Evolutionary conservation across 2,888 invertebrate species (phyloP).

Genomic region (Ferdinandea cuprea): DNA sequence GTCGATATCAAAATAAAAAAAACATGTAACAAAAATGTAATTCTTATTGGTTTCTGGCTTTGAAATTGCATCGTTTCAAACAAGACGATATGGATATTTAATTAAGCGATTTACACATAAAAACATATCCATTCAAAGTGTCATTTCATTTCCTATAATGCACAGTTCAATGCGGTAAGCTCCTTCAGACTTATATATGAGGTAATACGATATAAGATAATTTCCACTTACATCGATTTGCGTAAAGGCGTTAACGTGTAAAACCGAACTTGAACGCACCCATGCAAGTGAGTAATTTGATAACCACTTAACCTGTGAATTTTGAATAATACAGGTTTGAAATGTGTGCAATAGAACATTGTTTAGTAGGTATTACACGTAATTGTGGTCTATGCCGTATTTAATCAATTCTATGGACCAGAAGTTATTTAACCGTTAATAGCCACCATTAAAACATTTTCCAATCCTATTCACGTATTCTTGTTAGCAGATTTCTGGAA

Average conservation of each 20-base stretch:
- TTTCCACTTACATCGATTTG: not conserved
- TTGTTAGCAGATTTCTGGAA: not conserved
- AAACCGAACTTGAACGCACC: not conserved
- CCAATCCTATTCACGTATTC: not conserved
- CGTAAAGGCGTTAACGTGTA: constrained; percentile 9
- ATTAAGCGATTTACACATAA: not conserved
- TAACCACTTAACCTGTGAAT: not conserved
- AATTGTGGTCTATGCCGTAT: too few species aligned
- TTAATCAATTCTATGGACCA: not conserved
- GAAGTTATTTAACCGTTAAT: not conserved
- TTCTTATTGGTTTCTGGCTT: too few species aligned
- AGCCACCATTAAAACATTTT: not conserved
- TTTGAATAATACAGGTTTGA: not conserved
- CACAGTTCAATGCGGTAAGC: not conserved
- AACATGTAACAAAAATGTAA: too few species aligned
- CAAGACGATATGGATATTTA: not conserved
- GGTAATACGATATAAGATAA: not conserved
- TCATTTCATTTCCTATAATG: not conserved
- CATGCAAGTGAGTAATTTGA: not conserved
- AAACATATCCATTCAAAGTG: not conserved
- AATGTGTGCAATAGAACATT: not conserved
- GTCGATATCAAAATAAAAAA: too few species aligned
- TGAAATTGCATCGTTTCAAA: too few species aligned
- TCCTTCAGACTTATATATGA: not conserved
- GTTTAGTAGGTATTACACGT: not conserved